Conservation (phyloP, 2,113 vertebrate species). For the Calidris pygmaea region DNA sequence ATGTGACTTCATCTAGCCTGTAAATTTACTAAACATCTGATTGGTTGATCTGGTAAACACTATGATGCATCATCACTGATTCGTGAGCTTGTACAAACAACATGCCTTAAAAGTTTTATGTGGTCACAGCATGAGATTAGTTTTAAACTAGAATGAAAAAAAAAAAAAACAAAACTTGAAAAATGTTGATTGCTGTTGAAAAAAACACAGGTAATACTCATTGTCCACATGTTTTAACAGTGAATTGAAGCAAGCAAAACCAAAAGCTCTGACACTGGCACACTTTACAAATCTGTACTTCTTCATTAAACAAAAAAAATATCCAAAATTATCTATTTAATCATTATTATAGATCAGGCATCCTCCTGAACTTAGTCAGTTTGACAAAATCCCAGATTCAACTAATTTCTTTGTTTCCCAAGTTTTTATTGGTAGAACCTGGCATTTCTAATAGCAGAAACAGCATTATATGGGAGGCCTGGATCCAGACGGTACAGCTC, state of each 20-base stretch:
- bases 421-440: background rate
- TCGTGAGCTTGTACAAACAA: background rate
- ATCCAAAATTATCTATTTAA: background rate
- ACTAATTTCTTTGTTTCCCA: background rate
- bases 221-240: background rate
- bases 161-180: background rate
- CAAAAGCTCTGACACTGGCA: background rate
- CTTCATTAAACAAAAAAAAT: background rate
- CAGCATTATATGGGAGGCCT: background rate
- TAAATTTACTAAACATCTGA: background rate
- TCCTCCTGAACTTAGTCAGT: background rate
- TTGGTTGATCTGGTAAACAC: background rate
- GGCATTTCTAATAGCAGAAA: background rate
- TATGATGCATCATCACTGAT: background rate
- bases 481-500: background rate
- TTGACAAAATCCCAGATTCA: background rate
- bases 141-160: background rate
- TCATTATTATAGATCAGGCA: background rate
- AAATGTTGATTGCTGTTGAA: background rate
- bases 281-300: background rate
- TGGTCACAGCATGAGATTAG: background rate
- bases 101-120: background rate
- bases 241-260: background rate
- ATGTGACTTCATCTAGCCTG: constrained; percentile 55
- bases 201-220: background rate